Percentiles rank a stretch among this genome's conserved stretches.
Evolutionary conservation across 2,797 vertebrate species (phyloP).

Genomic region (Manis crassicaudata): DNA sequence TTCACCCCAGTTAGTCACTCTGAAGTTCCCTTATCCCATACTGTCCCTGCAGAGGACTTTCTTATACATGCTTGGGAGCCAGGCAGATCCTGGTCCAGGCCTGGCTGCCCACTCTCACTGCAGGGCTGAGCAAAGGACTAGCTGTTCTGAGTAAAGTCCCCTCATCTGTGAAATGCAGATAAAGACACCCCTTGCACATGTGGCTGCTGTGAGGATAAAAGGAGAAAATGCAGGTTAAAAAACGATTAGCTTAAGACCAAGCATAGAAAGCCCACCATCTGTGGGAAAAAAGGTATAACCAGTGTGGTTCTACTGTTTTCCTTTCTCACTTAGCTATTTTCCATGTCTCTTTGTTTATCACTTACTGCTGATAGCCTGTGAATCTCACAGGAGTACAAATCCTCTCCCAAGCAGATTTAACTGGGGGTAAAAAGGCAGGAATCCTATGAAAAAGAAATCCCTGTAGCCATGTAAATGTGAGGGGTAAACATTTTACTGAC

Average conservation of each 20-base stretch:
- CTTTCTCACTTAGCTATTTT: background rate
- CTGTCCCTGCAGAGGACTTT: background rate
- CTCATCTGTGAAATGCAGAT: background rate
- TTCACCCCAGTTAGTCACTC: background rate
- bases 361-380: background rate
- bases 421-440: conserved; percentile 32
- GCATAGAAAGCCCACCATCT: background rate
- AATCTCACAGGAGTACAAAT: background rate
- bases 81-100: background rate
- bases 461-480: background rate
- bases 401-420: conserved; percentile 34
- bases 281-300: background rate
- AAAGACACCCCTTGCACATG: background rate
- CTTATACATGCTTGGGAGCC: accelerated
- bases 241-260: conserved; percentile 19
- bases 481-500: background rate
- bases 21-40: background rate
- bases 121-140: background rate
- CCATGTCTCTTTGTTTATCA: background rate
- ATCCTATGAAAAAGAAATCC: conserved; percentile 22
- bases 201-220: background rate
- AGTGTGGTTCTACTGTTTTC: background rate
- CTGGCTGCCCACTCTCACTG: background rate
- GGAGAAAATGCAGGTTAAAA: background rate
- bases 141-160: background rate